These are phyloP conservation scores for Zaprionus lineosus DNA, from an alignment of 2,888 invertebrate genomes.

Conservation along the genomic window DNA sequence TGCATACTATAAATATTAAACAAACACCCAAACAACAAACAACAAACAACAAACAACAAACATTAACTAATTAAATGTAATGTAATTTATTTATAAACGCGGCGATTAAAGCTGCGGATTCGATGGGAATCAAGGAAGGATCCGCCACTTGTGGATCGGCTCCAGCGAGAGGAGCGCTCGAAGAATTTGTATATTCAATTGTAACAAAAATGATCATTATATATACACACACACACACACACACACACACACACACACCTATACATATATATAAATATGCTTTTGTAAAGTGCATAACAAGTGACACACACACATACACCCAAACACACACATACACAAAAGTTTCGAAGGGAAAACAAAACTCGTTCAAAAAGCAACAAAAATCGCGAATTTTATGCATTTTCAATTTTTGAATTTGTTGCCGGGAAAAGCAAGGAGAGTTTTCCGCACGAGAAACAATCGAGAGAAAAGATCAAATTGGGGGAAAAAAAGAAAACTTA, in stretches of 20 bases:
- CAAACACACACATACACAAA: not conserved
- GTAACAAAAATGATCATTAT: constrained; percentile 49
- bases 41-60: constrained; percentile 6
- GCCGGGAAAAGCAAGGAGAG: constrained; percentile 13
- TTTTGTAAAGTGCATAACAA: constrained; percentile 53
- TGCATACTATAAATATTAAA: constrained; percentile 61
- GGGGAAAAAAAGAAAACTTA: constrained; percentile 7
- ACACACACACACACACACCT: no score
- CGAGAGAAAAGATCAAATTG: no score
- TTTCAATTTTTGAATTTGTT: constrained; percentile 17
- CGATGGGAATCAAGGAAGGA: no score
- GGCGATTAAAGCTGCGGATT: constrained; percentile 36
- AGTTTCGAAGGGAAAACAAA: no score
- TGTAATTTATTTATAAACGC: constrained; percentile 70
- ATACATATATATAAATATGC: no score
- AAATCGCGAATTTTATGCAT: constrained; percentile 6
- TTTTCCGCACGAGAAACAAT: no score
- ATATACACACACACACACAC: no score
- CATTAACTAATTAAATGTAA: constrained; percentile 56
- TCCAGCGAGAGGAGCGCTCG: constrained; percentile 33
- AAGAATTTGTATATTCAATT: constrained; percentile 55
- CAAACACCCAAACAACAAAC: not conserved
- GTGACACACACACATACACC: constrained; percentile 13
- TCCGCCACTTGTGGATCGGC: constrained; percentile 13
- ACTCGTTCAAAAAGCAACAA: constrained; percentile 12